Base-by-base conservation (phyloP, 2,888 invertebrate genomes). In the Hypsopygia costalis region DNA sequence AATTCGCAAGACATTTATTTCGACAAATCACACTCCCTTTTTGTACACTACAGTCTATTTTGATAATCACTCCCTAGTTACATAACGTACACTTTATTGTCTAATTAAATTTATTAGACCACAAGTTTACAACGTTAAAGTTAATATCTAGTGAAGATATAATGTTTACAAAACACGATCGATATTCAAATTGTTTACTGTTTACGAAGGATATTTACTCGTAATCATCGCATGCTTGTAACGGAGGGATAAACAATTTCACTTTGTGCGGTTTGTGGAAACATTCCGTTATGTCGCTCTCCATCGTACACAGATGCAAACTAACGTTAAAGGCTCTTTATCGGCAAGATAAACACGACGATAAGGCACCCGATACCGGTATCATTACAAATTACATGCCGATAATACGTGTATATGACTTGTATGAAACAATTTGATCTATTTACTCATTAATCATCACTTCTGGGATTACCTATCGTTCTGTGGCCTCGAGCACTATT, bases 201-300 rank as follows among this genome's bases (percentile, higher is more conserved):
- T 16, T 16, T 16, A 2, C 16, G 16, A 16, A 16, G 16, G 10
- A 55, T 68, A 79, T 67, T 74, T 83, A 85, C 83, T 81, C 68
- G 38, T 51, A 46, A 46, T 65, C 60, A 39, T 74, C 64, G 54
- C 61, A 64, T 27, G 59, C 63, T 31, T 44, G 34, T n/a, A 49
- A 51, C 11, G 70, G 67, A 8, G 79, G 75, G 38, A 77, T 56
- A 48, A 51, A 74, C 44, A 77, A 56, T 51, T 65, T 68, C 52
- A 79, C 69, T 70, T 67, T 79, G 45, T 66, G 62, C 16, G 72
- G 66, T 49, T 65, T 69, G 37, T 63, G 45, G 53, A 62, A 73
- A 57, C 76, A 80, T 67, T 66, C 62, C 11, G 63, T 63, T 44
- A 75, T 74, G 42, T 80, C 83, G 50, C 72, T 63, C 59, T 71